Evolutionary conservation across 2,888 invertebrate species (phyloP).

Genomic region (Celastrina argiolus): DNA sequence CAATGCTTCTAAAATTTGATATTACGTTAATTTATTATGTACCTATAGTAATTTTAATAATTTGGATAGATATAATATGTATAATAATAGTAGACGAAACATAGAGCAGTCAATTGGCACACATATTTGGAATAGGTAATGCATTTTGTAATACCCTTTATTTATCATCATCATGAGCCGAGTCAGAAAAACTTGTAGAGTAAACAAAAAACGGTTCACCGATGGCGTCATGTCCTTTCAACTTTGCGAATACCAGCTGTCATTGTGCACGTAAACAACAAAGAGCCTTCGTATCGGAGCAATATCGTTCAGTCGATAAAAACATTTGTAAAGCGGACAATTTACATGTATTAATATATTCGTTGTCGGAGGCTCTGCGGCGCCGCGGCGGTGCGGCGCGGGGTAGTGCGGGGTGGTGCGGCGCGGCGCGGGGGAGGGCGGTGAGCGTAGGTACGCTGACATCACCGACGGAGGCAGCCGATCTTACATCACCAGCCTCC

Average conservation of each 20-base stretch:
- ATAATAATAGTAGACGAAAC: no score
- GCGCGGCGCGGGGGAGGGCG: slow-evolving; percentile 39
- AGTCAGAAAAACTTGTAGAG: not conserved
- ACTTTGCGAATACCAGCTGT: not conserved
- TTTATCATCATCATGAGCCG: not conserved
- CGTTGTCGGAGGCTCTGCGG: slow-evolving; percentile 61
- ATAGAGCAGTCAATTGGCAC: no score
- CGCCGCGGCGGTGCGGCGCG: slow-evolving; percentile 35
- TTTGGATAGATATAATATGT: no score
- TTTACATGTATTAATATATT: slow-evolving; percentile 26
- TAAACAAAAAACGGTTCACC: not conserved
- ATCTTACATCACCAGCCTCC: slow-evolving; percentile 73
- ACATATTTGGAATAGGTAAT: not conserved
- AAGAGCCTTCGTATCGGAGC: not conserved
- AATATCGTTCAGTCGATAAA: not conserved
- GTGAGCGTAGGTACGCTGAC: slow-evolving; percentile 69
- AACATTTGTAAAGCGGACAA: slow-evolving; percentile 22
- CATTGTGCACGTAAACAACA: not conserved
- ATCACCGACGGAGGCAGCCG: slow-evolving; percentile 68
- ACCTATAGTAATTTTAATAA: no score
- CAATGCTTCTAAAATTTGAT: no score
- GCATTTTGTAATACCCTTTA: not conserved
- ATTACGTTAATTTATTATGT: no score
- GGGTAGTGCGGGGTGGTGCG: slow-evolving; percentile 33
- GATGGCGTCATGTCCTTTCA: not conserved